Evolutionary conservation across 2,113 vertebrate species (phyloP).

Genomic region (Corvus cornix): DNA sequence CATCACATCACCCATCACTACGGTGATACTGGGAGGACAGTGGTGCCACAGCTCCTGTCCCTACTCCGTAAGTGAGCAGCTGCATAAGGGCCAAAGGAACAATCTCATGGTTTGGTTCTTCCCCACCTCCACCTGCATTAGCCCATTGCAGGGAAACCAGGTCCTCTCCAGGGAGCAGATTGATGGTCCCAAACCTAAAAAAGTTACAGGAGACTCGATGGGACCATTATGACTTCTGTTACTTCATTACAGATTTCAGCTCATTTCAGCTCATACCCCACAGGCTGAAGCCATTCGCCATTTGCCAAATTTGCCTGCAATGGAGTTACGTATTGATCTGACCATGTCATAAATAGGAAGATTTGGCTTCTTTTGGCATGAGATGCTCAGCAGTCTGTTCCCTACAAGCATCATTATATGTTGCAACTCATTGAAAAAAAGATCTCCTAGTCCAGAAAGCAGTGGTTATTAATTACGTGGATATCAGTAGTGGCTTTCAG

Average conservation of each 20-base stretch:
- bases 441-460: not conserved
- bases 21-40: not conserved
- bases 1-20: not conserved
- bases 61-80: fast-evolving
- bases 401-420: not conserved
- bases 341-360: not conserved
- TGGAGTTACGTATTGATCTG: not conserved
- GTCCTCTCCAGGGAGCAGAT: not conserved
- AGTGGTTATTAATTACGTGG: not conserved
- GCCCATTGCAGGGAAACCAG: not conserved
- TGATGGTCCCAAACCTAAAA: not conserved
- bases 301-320: not conserved
- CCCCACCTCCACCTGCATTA: not conserved
- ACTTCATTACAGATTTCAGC: not conserved
- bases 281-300: not conserved
- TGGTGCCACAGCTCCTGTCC: fast-evolving
- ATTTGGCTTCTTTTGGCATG: not conserved
- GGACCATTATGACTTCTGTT: not conserved
- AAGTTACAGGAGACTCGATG: not conserved
- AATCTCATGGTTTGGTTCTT: fast-evolving
- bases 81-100: fast-evolving
- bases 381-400: not conserved
- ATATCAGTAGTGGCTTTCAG: not conserved
- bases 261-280: not conserved
- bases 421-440: not conserved